A percentile compares a stretch with the other conserved stretches of the same genome.
These are phyloP conservation scores for Apostichopus parvimensis DNA, from an alignment of 35 echinoderm and acorn worm genomes.

Conservation along the genomic window DNA sequence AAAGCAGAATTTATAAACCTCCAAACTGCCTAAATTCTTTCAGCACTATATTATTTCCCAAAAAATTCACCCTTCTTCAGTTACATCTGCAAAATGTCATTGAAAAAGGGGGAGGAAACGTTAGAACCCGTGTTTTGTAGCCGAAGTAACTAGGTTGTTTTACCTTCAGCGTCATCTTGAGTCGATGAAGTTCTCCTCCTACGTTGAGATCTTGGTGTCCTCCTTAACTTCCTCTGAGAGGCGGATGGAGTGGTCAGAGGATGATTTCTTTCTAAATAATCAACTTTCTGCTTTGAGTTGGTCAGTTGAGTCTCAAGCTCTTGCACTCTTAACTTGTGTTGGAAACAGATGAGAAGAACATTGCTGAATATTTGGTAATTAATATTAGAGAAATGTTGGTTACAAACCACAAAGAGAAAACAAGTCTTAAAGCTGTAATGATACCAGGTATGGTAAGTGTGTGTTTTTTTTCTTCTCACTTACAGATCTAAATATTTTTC, in stretches of 20 bases:
- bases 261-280: neutral
- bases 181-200: slow-evolving; percentile 25
- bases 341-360: neutral
- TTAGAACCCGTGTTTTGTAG: too few species aligned
- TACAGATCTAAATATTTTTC: too few species aligned
- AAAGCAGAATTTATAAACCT: too few species aligned
- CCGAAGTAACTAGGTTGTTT: neutral
- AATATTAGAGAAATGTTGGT: too few species aligned
- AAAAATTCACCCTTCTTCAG: too few species aligned
- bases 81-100: too few species aligned
- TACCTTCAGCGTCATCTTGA: slow-evolving; percentile 28
- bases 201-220: slow-evolving; percentile 2
- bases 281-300: slow-evolving; percentile 39
- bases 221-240: neutral
- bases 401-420: neutral
- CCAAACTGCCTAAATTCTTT: too few species aligned
- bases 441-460: too few species aligned
- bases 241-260: neutral
- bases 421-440: neutral
- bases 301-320: slow-evolving; percentile 37
- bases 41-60: too few species aligned
- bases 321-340: slow-evolving; percentile 43
- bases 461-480: too few species aligned
- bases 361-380: too few species aligned
- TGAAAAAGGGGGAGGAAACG: too few species aligned